These are phyloP conservation scores for Dolichotis patagonum DNA, from an alignment of 2,113 vertebrate species.

Conservation along the genomic window DNA sequence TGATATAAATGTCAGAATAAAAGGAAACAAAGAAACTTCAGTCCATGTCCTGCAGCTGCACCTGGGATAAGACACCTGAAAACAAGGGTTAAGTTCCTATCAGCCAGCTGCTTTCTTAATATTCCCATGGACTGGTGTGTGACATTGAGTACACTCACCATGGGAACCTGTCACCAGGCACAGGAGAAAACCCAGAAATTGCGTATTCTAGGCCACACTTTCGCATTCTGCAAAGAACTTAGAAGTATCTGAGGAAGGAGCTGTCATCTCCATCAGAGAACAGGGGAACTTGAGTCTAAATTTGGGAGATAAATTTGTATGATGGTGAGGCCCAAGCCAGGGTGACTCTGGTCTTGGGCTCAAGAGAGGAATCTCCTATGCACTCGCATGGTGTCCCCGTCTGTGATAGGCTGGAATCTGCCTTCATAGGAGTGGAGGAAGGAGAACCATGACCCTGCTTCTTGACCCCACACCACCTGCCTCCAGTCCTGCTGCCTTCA, in stretches of 20 bases:
- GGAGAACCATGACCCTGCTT: not conserved
- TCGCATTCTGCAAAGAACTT: not conserved
- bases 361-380: not conserved
- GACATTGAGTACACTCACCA: not conserved
- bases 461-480: not conserved
- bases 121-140: not conserved
- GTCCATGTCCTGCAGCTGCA: not conserved
- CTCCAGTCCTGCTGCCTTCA: not conserved
- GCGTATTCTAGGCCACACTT: not conserved
- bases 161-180: not conserved
- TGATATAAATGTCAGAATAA: too few species aligned
- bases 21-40: too few species aligned
- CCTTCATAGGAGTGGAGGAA: not conserved
- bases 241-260: not conserved
- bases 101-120: not conserved
- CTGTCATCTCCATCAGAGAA: not conserved
- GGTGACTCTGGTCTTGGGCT: not conserved
- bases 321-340: not conserved
- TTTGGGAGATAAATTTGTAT: not conserved
- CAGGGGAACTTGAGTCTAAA: not conserved
- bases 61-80: not conserved
- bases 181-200: not conserved
- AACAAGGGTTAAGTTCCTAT: not conserved
- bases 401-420: not conserved
- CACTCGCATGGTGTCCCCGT: not conserved